phyloP scores from a whole-genome alignment of 2,797 vertebrate genomes.

The Argya squamiceps region DNA sequence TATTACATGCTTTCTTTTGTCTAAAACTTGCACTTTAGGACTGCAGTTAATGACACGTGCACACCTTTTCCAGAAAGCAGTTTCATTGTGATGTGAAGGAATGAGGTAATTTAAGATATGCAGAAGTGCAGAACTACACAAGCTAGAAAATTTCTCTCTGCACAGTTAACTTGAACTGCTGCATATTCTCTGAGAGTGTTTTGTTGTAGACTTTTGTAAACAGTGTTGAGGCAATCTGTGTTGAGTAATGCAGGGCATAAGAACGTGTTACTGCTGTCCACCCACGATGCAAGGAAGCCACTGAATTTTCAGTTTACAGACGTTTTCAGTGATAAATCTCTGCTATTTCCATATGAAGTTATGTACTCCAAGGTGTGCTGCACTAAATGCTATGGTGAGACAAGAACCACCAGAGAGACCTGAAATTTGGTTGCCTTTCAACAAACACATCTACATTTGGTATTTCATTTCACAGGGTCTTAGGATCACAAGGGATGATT shows the following conservation, averaged over 20 bases:
- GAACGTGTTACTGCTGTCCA: background rate
- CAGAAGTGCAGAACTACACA: background rate
- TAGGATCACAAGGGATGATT: background rate
- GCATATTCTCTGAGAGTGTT: background rate
- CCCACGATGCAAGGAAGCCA: background rate
- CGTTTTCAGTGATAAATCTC: background rate
- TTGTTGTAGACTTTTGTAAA: background rate
- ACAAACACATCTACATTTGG: background rate
- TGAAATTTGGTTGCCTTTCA: background rate
- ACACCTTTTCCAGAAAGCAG: background rate
- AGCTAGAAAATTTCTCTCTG: background rate
- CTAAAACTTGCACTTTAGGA: background rate
- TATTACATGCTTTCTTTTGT: background rate
- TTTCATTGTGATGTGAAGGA: background rate
- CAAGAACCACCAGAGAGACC: accelerated
- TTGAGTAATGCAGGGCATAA: background rate
- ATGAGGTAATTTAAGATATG: background rate
- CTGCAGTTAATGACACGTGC: background rate
- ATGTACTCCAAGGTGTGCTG: background rate
- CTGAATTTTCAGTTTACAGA: background rate
- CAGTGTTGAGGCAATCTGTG: background rate
- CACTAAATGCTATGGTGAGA: background rate
- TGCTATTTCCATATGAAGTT: background rate
- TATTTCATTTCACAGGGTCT: background rate
- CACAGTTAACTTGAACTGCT: background rate